A percentile compares a stretch with the other conserved stretches of the same genome.
Evolutionary conservation across 64 coral and sea anemone species (phyloP).

Genomic region (Pocillopora damicornis): DNA sequence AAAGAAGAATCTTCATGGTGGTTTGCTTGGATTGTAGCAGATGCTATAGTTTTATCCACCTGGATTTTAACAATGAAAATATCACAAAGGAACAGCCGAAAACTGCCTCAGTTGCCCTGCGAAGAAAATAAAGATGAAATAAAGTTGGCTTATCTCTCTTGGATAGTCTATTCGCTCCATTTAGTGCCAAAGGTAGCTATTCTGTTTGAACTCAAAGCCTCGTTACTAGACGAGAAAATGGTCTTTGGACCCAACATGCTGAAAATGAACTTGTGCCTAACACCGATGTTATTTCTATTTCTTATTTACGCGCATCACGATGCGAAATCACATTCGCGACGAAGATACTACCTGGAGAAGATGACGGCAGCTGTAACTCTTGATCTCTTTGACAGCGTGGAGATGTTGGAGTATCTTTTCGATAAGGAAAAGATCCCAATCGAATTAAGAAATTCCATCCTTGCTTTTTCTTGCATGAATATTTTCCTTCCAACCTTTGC

Average conservation of each 20-base stretch:
- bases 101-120: background rate
- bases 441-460: conserved; percentile 42
- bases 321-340: conserved; percentile 51
- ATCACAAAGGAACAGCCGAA: conserved; percentile 44
- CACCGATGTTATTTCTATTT: conserved; percentile 84
- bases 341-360: conserved; percentile 90
- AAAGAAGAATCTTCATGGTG: conserved; percentile 30
- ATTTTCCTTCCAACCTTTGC: conserved; percentile 87
- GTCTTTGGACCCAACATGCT: conserved; percentile 79
- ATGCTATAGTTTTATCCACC: conserved; percentile 47
- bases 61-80: conserved; percentile 75
- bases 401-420: conserved; percentile 94
- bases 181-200: conserved; percentile 80
- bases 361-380: conserved; percentile 71
- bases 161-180: conserved; percentile 87
- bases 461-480: conserved; percentile 80
- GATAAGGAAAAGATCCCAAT: conserved; percentile 33
- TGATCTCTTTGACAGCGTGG: conserved; percentile 93
- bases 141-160: conserved; percentile 72
- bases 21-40: conserved; percentile 64
- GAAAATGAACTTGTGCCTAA: conserved; percentile 86
- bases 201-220: conserved; percentile 55
- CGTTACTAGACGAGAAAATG: conserved; percentile 48
- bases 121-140: conserved; percentile 57
- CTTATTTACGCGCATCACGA: conserved; percentile 89